A percentile compares a stretch with the other conserved stretches of the same genome.
Conservation (phyloP, 2,888 invertebrate species). For the Drosophila eohydei region DNA sequence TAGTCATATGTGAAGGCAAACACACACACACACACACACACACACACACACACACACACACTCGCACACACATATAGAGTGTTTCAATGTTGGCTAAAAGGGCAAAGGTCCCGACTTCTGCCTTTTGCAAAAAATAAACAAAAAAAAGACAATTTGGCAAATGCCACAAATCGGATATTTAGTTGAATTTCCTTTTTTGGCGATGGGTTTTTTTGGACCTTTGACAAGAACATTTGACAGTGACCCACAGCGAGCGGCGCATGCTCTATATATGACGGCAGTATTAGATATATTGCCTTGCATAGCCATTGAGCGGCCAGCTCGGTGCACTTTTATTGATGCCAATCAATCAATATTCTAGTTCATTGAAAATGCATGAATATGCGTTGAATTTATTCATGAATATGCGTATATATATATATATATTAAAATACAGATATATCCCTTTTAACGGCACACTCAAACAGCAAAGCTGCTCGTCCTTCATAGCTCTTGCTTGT, state of each 20-base stretch:
- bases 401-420: not conserved
- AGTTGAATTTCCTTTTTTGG: not conserved
- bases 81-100: constrained; percentile 26
- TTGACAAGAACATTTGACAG: constrained; percentile 10
- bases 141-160: constrained; percentile 19
- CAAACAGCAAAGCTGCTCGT: not conserved
- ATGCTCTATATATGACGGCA: not conserved
- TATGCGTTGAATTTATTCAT: constrained; percentile 17
- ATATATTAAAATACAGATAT: not conserved
- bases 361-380: constrained; percentile 26
- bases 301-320: not conserved
- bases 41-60: constrained; percentile 5
- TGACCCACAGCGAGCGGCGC: not conserved
- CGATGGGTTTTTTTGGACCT: not conserved
- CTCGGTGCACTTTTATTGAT: not conserved
- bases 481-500: constrained; percentile 9
- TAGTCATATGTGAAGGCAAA: constrained; percentile 47
- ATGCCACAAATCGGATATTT: constrained; percentile 27
- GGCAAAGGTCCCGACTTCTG: constrained; percentile 49
- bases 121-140: constrained; percentile 8
- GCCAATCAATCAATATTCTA: constrained; percentile 28
- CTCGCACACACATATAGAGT: not conserved
- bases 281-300: not conserved
- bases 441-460: not conserved
- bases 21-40: constrained; percentile 4